Percentiles rank a stretch among this genome's conserved stretches.
phyloP scores from a whole-genome alignment of 2,797 vertebrate species.

The Acanthopagrus latus region DNA sequence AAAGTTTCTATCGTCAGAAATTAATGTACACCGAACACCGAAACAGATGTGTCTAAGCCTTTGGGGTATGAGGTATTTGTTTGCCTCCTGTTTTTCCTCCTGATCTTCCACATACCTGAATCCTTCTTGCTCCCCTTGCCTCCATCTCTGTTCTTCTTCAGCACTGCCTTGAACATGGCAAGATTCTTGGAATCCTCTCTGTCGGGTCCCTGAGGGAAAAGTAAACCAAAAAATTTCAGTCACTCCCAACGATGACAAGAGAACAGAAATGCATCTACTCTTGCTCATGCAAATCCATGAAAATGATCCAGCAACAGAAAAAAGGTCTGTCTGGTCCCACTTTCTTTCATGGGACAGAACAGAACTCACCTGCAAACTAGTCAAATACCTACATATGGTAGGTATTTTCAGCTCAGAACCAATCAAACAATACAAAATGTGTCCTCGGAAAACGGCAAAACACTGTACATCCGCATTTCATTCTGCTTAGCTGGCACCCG shows the following conservation, averaged over 20 bases:
- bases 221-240: slow-evolving; percentile 30
- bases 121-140: slow-evolving; percentile 94
- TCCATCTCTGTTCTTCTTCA: slow-evolving; percentile 97
- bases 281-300: slow-evolving; percentile 14
- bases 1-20: slow-evolving; percentile 26
- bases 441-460: slow-evolving; percentile 49
- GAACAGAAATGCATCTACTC: slow-evolving; percentile 31
- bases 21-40: slow-evolving; percentile 13
- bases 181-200: slow-evolving; percentile 74
- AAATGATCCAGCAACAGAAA: slow-evolving; percentile 22
- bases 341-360: slow-evolving; percentile 13
- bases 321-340: too few species aligned
- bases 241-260: slow-evolving; percentile 16
- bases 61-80: slow-evolving; percentile 15
- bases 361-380: slow-evolving; percentile 11
- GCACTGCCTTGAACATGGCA: slow-evolving; percentile 97
- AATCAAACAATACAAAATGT: slow-evolving; percentile 29
- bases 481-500: slow-evolving; percentile 65
- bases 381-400: not conserved
- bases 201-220: slow-evolving; percentile 72
- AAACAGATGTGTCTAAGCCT: slow-evolving; percentile 11
- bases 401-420: not conserved
- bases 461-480: slow-evolving; percentile 61
- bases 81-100: slow-evolving; percentile 22
- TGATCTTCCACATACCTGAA: slow-evolving; percentile 87